Conservation (phyloP, 1,140 invertebrate species). For the Drosophila nannoptera region DNA sequence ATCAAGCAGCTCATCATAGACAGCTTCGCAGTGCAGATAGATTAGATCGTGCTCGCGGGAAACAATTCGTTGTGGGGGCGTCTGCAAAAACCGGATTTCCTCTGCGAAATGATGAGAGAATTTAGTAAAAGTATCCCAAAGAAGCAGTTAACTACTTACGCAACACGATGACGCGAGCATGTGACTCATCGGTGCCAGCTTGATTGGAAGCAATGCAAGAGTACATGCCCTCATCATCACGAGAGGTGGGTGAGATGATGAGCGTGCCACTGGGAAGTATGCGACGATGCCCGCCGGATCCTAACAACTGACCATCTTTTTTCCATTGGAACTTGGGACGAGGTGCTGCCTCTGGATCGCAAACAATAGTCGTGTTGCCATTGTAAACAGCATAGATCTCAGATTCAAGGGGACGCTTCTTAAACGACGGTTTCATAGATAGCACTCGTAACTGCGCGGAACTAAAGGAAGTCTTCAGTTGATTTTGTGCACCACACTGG, state of each 20-base stretch:
- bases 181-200: constrained; percentile 89
- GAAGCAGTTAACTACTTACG: constrained; percentile 80
- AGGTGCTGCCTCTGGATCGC: constrained; percentile 96
- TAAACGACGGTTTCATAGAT: constrained; percentile 92
- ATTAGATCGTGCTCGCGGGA: constrained; percentile 86
- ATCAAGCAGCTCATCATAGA: constrained; percentile 90
- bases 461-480: constrained; percentile 91
- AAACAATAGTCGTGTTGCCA: constrained; percentile 94
- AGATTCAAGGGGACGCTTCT: constrained; percentile 91
- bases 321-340: constrained; percentile 93
- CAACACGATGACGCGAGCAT: constrained; percentile 90
- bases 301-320: constrained; percentile 91
- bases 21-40: constrained; percentile 88
- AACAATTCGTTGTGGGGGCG: constrained; percentile 83
- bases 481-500: constrained; percentile 94
- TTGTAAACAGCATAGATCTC: constrained; percentile 94
- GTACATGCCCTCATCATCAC: constrained; percentile 93
- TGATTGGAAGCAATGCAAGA: constrained; percentile 92
- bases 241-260: constrained; percentile 90
- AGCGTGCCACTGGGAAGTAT: constrained; percentile 91
- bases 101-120: constrained; percentile 77
- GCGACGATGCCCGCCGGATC: constrained; percentile 86
- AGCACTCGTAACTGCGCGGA: constrained; percentile 94
- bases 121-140: neutral
- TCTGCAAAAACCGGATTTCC: constrained; percentile 85